Evolutionary conservation across 2,888 invertebrate genomes (phyloP), one percentile per base, ranked within the genome.

Genomic region (Allacma fusca): DNA sequence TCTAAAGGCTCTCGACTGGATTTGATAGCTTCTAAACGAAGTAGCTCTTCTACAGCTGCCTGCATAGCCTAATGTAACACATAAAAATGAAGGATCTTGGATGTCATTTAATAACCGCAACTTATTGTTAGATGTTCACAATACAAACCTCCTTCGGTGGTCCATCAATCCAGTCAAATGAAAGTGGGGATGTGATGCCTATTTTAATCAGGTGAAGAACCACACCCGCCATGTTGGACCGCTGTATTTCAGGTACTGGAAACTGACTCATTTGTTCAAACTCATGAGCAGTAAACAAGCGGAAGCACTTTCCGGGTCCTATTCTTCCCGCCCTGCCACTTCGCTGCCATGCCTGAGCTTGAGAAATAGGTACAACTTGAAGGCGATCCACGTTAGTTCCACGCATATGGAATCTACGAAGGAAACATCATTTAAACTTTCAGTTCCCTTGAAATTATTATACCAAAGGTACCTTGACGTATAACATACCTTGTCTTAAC

Each of bases 331-430:
- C 96, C 82, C 98, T 90, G 0, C 98, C 98, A 16, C 94, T 91
- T 82, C 98, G 89, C 88, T 98, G 98, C 92, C 94, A 93, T 16
- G 95, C 94, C 87, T 97, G 97, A 43, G 97, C 96, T 87, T 94
- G 93, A 24, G 97, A 95, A 84, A 96, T 91, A 84, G 91, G 89
- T 80, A 93, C 91, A 43, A 96, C 92, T 85, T 91, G 91, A 78
- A 98, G 88, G 29, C 93, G 88, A 87, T 97, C 96, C 81, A 97
- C 89, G 4, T 96, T 95, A 26, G 93, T 94, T 26, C 89, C 88
- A 0, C 94, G 91, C 85, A 94, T 93, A 88, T 92, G 95, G 7
- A 92, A 90, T 85, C 93, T 91, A 29, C 19, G 13, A 65, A 34
- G 29, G 68, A 64, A 70, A 83, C 71, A 59, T 50, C n/a, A 24